These are phyloP conservation scores for Silurus asotus DNA, from an alignment of 2,113 vertebrate species.

Conservation along the genomic window DNA sequence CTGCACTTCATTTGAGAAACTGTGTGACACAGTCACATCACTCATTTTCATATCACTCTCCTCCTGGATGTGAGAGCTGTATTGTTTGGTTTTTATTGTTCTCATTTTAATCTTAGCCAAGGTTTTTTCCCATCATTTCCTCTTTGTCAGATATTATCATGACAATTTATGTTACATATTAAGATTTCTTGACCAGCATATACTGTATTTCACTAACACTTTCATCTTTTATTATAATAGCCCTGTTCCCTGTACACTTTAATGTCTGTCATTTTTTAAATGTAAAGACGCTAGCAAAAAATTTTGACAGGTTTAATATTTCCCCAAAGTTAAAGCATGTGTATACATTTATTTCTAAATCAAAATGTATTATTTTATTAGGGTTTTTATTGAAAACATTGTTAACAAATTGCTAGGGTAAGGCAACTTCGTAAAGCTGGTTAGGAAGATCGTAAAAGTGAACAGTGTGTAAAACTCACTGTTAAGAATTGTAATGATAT, in stretches of 20 bases:
- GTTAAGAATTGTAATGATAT: neutral
- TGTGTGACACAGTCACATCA: neutral
- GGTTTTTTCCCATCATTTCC: neutral
- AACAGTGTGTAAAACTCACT: too few relatives aligned
- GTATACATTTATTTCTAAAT: neutral
- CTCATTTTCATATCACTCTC: neutral
- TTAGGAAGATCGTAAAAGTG: too few relatives aligned
- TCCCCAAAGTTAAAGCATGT: neutral
- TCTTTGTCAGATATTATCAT: neutral
- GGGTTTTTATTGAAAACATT: neutral
- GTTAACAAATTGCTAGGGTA: neutral
- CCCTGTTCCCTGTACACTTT: neutral
- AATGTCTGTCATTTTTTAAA: neutral
- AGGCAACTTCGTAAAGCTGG: neutral
- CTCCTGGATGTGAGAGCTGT: neutral
- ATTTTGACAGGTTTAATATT: neutral
- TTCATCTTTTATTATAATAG: neutral
- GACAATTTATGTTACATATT: neutral
- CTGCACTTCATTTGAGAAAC: neutral
- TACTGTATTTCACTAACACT: neutral
- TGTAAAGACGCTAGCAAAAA: neutral
- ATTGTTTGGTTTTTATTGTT: neutral
- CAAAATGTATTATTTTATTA: neutral
- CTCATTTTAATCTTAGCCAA: slow-evolving; percentile 5
- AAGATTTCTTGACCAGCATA: neutral